Percentiles rank a stretch among this genome's conserved stretches.
These are phyloP conservation scores for Neogale vison DNA, from an alignment of 2,113 vertebrate species.

Conservation along the genomic window DNA sequence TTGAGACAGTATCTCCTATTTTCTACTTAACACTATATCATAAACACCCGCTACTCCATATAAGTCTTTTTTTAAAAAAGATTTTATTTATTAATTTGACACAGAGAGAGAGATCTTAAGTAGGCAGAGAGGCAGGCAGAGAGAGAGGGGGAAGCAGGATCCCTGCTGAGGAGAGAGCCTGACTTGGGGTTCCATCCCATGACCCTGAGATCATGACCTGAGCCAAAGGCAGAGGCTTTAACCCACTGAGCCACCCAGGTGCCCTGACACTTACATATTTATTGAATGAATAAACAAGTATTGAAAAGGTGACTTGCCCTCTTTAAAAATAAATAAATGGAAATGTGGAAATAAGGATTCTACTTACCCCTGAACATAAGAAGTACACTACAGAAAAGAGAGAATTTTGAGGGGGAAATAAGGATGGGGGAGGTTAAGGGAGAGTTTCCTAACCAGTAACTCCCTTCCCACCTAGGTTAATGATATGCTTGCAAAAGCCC, in stretches of 20 bases:
- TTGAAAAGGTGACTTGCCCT: background rate
- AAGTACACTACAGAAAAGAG: background rate
- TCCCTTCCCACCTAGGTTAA: slow-evolving; percentile 76
- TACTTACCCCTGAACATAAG: background rate
- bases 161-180: too few relatives aligned
- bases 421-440: background rate
- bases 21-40: background rate
- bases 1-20: background rate
- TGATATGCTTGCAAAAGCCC: slow-evolving; percentile 75
- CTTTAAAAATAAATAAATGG: background rate
- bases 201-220: too few relatives aligned
- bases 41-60: background rate
- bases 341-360: background rate
- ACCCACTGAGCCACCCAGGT: too few relatives aligned
- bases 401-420: background rate
- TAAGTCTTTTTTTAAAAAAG: background rate
- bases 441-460: background rate
- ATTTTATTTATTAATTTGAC: too few relatives aligned
- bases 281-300: background rate
- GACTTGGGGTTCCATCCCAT: too few relatives aligned
- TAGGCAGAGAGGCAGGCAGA: too few relatives aligned
- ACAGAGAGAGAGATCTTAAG: too few relatives aligned
- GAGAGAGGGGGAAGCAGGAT: too few relatives aligned
- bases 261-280: background rate
- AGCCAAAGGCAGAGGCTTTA: too few relatives aligned